phyloP scores from a whole-genome alignment of 30 jellyfish, hydroid and myxozoan species.

The Nemopilema nomurai region DNA sequence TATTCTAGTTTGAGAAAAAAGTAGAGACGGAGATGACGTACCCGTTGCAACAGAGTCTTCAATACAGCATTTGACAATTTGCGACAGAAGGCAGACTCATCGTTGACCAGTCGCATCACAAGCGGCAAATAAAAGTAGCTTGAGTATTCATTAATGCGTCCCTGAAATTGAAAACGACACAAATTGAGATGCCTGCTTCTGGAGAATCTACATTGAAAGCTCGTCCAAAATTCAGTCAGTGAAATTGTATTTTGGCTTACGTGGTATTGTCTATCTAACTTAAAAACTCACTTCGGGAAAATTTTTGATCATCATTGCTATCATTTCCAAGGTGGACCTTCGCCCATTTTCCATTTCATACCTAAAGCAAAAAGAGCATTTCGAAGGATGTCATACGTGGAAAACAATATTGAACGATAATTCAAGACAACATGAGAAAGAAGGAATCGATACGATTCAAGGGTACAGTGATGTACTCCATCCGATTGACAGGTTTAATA shows the following conservation, averaged over 20 bases:
- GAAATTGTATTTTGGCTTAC: too few relatives aligned
- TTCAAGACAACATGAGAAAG: too few relatives aligned
- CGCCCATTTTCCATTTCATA: constrained; percentile 83
- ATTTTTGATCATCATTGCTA: constrained; percentile 61
- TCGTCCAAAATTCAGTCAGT: too few relatives aligned
- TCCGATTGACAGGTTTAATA: too few relatives aligned
- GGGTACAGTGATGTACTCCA: too few relatives aligned
- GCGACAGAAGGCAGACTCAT: constrained; percentile 86
- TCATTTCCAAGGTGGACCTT: constrained; percentile 77
- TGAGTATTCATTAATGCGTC: constrained; percentile 54
- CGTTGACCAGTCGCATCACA: constrained; percentile 86
- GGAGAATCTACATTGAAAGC: too few relatives aligned
- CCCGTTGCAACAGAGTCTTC: constrained; percentile 64
- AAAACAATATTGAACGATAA: too few relatives aligned
- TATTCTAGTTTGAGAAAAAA: neutral
- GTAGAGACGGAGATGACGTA: neutral
- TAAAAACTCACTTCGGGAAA: constrained; percentile 78
- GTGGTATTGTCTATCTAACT: too few relatives aligned
- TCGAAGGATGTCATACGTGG: neutral
- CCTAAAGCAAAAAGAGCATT: constrained; percentile 33
- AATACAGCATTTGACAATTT: constrained; percentile 73
- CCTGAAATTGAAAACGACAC: constrained; percentile 22
- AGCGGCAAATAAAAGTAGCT: constrained; percentile 82
- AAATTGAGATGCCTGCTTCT: too few relatives aligned
- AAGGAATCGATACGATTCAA: too few relatives aligned